phyloP scores from a whole-genome alignment of 2,797 vertebrate genomes.

The Kryptolebias ocellatus region DNA sequence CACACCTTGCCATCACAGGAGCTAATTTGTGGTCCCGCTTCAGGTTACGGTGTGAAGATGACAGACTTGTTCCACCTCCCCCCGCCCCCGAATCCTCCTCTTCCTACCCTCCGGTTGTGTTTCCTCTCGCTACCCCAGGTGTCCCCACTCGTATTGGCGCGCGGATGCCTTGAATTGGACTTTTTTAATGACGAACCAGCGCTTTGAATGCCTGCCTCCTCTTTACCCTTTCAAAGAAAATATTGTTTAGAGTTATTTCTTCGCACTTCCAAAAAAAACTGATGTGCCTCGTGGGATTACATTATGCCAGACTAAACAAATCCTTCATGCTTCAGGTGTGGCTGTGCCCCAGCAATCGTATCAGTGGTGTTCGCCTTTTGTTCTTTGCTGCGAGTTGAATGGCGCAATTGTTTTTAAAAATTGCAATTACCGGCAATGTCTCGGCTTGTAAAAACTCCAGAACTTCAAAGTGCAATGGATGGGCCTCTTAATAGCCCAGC shows the following conservation, averaged over 20 bases:
- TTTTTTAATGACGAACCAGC: conserved; percentile 80
- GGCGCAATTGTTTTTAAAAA: conserved; percentile 75
- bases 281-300: conserved; percentile 81
- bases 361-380: conserved; percentile 82
- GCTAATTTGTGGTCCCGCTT: conserved; percentile 81
- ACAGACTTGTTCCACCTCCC: conserved; percentile 68
- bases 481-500: conserved; percentile 63
- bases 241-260: conserved; percentile 78
- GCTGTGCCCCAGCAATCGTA: conserved; percentile 79
- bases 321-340: conserved; percentile 80
- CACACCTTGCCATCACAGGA: conserved; percentile 82
- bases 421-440: conserved; percentile 76
- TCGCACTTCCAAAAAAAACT: conserved; percentile 74
- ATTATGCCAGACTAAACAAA: conserved; percentile 74
- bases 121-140: conserved; percentile 74
- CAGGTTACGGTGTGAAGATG: conserved; percentile 82
- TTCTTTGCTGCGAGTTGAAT: conserved; percentile 75
- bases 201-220: conserved; percentile 77
- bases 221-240: conserved; percentile 74
- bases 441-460: conserved; percentile 43
- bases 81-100: conserved; percentile 9
- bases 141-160: conserved; percentile 65
- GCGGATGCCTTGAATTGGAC: conserved; percentile 78
- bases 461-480: conserved; percentile 72
- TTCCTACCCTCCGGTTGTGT: conserved; percentile 55